phyloP scores from a whole-genome alignment of 2,113 vertebrate species.

The Aspiorhynchus laticeps region DNA sequence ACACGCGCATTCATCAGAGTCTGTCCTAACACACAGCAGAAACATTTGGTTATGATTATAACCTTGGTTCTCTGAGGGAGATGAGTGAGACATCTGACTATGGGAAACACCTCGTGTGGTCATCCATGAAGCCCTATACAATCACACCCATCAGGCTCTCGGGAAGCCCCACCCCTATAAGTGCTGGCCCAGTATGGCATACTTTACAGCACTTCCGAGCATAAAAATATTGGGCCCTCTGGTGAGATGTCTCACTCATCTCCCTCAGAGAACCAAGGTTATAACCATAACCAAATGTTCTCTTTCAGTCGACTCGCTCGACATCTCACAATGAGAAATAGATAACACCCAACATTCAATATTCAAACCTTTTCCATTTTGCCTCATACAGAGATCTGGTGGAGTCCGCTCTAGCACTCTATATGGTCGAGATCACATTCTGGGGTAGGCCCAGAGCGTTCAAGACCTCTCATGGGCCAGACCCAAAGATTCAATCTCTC shows the following conservation, averaged over 20 bases:
- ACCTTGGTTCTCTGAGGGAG: not conserved
- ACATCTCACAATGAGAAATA: not conserved
- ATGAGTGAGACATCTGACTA: not conserved
- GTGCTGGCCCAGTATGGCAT: not conserved
- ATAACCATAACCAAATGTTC: not conserved
- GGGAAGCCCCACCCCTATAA: not conserved
- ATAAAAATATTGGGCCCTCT: not conserved
- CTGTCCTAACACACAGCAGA: not conserved
- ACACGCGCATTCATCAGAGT: constrained; percentile 4
- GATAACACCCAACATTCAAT: not conserved
- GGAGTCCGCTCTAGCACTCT: not conserved
- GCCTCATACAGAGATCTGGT: not conserved
- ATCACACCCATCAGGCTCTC: too few species aligned
- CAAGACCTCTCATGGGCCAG: not conserved
- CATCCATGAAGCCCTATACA: too few species aligned
- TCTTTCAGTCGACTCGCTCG: not conserved
- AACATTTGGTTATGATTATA: not conserved
- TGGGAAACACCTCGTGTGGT: not conserved
- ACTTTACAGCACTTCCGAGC: not conserved
- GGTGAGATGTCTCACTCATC: not conserved
- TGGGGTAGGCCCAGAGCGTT: not conserved
- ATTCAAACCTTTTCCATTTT: not conserved
- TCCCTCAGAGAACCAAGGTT: not conserved
- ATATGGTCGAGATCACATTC: not conserved
- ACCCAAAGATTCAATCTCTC: not conserved